phyloP scores from a whole-genome alignment of 2,888 invertebrate genomes.

The Agriopis marginaria region DNA sequence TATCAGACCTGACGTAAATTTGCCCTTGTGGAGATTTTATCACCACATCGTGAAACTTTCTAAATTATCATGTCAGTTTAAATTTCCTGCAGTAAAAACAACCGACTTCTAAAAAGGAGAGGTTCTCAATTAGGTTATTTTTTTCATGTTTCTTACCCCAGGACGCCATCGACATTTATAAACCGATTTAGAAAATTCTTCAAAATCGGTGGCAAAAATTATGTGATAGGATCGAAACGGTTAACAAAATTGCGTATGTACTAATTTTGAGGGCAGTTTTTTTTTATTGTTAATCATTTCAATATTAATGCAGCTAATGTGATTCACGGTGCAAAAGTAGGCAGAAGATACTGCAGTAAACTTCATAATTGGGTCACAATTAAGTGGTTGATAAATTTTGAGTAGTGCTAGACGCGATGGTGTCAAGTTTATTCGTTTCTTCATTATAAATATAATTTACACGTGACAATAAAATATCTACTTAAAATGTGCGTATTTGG shows the following conservation, averaged over 20 bases:
- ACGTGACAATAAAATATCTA: conserved; percentile 7
- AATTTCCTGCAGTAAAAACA: neutral
- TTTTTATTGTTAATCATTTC: neutral
- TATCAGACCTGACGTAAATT: neutral
- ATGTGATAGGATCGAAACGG: no score
- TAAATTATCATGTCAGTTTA: neutral
- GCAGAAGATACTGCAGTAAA: neutral
- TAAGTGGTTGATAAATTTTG: neutral
- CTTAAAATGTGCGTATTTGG: conserved; percentile 11
- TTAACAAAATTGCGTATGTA: no score
- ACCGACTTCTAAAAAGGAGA: neutral
- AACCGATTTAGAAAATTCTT: no score
- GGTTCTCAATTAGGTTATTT: neutral
- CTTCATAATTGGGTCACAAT: neutral
- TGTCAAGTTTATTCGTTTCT: neutral
- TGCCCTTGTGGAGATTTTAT: neutral
- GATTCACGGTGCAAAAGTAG: neutral
- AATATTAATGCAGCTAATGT: neutral
- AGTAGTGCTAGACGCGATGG: neutral
- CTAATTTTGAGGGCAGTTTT: no score
- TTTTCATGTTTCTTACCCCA: neutral
- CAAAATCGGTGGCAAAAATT: no score
- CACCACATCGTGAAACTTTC: neutral
- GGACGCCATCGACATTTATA: neutral
- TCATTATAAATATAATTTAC: conserved; percentile 10